phyloP scores from a whole-genome alignment of 2,888 invertebrate species.

The Troilus luridus region DNA sequence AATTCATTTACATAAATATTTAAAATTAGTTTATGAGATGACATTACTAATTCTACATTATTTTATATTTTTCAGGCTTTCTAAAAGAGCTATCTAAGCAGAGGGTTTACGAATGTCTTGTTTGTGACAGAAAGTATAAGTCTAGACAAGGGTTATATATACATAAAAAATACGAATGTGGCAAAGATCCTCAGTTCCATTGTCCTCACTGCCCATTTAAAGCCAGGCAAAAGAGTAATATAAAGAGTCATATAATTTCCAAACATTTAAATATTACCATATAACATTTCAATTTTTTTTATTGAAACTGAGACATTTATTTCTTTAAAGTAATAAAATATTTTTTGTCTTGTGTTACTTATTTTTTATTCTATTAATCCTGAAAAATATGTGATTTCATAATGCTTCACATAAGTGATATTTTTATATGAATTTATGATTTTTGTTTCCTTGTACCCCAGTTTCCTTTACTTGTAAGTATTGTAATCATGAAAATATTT shows the following conservation, averaged over 20 bases:
- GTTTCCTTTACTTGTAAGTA: no score
- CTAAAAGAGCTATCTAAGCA: neutral
- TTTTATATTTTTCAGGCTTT: conserved; percentile 4
- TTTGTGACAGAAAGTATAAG: conserved; percentile 63
- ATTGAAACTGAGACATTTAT: neutral
- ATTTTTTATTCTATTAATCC: neutral
- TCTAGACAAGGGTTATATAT: conserved; percentile 61
- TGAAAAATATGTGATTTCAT: neutral
- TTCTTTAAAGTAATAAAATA: neutral
- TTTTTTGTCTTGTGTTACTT: neutral
- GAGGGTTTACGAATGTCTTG: neutral
- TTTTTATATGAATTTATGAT: neutral
- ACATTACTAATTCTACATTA: neutral
- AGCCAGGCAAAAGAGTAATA: conserved; percentile 51
- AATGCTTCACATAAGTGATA: neutral
- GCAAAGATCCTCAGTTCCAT: conserved; percentile 68
- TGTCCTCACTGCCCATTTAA: conserved; percentile 65
- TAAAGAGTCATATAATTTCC: conserved; percentile 25
- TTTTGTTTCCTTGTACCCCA: no score
- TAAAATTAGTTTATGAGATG: neutral
- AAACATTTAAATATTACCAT: conserved; percentile 5
- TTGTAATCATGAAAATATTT: no score
- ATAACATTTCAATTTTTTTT: neutral
- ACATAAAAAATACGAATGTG: conserved; percentile 74
- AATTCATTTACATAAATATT: neutral